Conservation (phyloP, 2,888 invertebrate genomes). For the Strigamia maritima region DNA sequence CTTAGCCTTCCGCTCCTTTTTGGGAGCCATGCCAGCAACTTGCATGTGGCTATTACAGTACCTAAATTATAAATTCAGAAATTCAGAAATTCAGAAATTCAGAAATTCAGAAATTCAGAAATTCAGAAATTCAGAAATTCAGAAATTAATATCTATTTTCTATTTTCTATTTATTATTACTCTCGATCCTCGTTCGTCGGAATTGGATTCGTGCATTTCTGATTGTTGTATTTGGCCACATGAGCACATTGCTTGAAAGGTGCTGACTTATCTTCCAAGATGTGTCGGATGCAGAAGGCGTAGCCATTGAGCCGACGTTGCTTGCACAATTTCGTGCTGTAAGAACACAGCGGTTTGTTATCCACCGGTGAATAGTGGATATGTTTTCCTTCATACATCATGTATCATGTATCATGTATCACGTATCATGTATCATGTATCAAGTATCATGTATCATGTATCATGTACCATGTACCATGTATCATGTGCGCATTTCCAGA, state of each 20-base stretch:
- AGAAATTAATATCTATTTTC: no score
- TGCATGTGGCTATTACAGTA: constrained; percentile 57
- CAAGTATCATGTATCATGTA: no score
- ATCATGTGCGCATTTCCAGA: constrained; percentile 35
- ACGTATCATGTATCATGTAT: no score
- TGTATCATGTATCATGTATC: no score
- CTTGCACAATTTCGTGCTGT: constrained; percentile 55
- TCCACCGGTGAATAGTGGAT: constrained; percentile 55
- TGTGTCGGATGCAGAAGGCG: constrained; percentile 56
- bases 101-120: no score
- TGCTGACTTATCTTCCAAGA: constrained; percentile 52
- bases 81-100: not conserved
- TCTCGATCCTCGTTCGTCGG: constrained; percentile 54
- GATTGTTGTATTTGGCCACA: constrained; percentile 53
- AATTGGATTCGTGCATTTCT: constrained; percentile 55
- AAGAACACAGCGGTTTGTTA: constrained; percentile 55
- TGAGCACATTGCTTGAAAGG: constrained; percentile 55
- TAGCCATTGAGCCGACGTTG: constrained; percentile 57
- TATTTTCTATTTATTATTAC: no score
- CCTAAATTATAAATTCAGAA: constrained; percentile 47
- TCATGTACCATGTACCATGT: no score
- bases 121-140: no score
- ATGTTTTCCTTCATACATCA: constrained; percentile 57
- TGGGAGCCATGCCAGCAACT: constrained; percentile 51
- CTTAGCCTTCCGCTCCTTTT: constrained; percentile 49